A percentile compares a stretch with the other conserved stretches of the same genome.
These are phyloP conservation scores for Pampus argenteus DNA, from an alignment of 2,797 vertebrate species.

Conservation along the genomic window DNA sequence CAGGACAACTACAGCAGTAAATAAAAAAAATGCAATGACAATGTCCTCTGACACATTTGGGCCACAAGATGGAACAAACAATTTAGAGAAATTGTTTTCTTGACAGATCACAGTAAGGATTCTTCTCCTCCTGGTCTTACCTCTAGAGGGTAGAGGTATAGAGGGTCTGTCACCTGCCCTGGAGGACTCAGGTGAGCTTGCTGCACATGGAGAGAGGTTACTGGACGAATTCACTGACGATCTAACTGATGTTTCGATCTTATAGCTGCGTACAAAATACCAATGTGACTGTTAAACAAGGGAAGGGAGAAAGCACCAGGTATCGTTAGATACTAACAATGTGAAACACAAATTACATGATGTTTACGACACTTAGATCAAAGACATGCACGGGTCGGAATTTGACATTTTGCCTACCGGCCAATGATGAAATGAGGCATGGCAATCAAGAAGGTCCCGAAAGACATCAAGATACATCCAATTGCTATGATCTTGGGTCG, in stretches of 20 bases:
- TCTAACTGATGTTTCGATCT: slow-evolving; percentile 88
- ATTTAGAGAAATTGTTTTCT: neutral
- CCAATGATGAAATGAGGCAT: slow-evolving; percentile 94
- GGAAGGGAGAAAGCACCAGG: slow-evolving; percentile 70
- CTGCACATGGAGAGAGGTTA: slow-evolving; percentile 86
- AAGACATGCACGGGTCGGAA: slow-evolving; percentile 2
- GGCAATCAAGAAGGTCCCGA: slow-evolving; percentile 91
- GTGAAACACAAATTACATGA: slow-evolving; percentile 24
- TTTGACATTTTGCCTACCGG: slow-evolving; percentile 81
- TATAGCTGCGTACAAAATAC: slow-evolving; percentile 88
- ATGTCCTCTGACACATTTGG: neutral
- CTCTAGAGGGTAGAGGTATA: slow-evolving; percentile 63
- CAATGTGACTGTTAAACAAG: slow-evolving; percentile 73
- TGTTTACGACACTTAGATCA: neutral
- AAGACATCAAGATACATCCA: slow-evolving; percentile 93
- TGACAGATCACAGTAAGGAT: slow-evolving; percentile 21
- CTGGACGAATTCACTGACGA: slow-evolving; percentile 87
- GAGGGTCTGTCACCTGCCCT: slow-evolving; percentile 59
- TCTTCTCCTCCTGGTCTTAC: slow-evolving; percentile 52
- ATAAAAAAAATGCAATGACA: too few species aligned
- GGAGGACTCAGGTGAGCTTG: slow-evolving; percentile 63
- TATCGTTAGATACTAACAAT: slow-evolving; percentile 63
- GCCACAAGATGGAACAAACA: neutral
- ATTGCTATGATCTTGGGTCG: slow-evolving; percentile 92
- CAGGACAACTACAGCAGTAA: neutral